phyloP scores from a whole-genome alignment of 2,797 vertebrate genomes.

The Acipenser transmontanus region DNA sequence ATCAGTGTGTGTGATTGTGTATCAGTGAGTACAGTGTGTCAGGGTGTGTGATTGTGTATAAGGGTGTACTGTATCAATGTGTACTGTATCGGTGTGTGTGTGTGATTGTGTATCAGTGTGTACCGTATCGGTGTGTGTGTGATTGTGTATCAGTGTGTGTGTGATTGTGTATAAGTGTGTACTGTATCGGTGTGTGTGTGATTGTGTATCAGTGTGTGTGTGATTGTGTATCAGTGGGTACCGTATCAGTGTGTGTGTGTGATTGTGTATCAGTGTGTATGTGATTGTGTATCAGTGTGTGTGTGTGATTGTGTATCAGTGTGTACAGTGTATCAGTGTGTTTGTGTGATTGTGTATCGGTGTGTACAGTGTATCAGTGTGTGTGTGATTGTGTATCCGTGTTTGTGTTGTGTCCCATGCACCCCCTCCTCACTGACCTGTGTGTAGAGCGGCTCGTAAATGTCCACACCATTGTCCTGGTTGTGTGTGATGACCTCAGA shows the following conservation, averaged over 20 bases:
- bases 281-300: background rate
- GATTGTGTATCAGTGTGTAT: background rate
- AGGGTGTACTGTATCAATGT: too few relatives aligned
- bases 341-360: background rate
- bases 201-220: background rate
- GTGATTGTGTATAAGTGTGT: too few relatives aligned
- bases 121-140: too few relatives aligned
- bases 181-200: background rate
- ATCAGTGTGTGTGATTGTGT: background rate
- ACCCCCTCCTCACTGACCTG: conserved; percentile 55
- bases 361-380: conserved; percentile 3
- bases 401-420: background rate
- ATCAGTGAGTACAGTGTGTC: background rate
- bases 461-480: conserved; percentile 94
- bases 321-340: background rate
- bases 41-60: background rate
- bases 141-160: too few relatives aligned
- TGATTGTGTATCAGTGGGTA: background rate
- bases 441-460: conserved; percentile 95
- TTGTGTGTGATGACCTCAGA: conserved; percentile 78
- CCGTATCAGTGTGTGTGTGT: background rate
- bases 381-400: background rate
- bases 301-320: background rate
- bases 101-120: background rate
- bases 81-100: background rate